Percentiles rank a stretch among this genome's conserved stretches.
phyloP scores from a whole-genome alignment of 2,888 invertebrate genomes.

The Phortica magna region DNA sequence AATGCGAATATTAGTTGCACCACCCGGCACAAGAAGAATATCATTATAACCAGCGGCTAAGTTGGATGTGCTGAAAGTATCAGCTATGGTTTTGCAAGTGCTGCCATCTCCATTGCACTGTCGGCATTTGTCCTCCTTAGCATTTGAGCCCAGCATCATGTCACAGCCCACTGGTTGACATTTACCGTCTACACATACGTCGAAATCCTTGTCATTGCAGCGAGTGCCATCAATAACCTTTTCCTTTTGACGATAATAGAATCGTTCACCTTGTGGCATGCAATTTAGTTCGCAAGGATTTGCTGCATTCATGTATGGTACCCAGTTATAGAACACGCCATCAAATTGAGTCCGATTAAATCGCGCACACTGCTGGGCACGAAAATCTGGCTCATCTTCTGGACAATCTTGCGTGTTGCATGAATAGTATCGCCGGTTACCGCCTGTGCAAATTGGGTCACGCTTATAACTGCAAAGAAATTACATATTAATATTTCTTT shows the following conservation, averaged over 20 bases:
- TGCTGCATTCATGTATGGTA: slow-evolving; percentile 91
- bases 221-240: slow-evolving; percentile 91
- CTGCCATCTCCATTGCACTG: slow-evolving; percentile 95
- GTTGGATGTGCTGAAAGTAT: slow-evolving; percentile 85
- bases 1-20: slow-evolving; percentile 93
- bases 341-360: slow-evolving; percentile 90
- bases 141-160: slow-evolving; percentile 92
- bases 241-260: slow-evolving; percentile 91
- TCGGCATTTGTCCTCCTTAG: slow-evolving; percentile 93
- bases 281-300: slow-evolving; percentile 97
- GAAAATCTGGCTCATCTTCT: slow-evolving; percentile 87
- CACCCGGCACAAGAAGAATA: slow-evolving; percentile 91
- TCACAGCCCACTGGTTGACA: slow-evolving; percentile 97
- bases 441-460: slow-evolving; percentile 84
- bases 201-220: slow-evolving; percentile 88
- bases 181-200: slow-evolving; percentile 96
- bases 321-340: slow-evolving; percentile 90
- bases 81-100: slow-evolving; percentile 88
- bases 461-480: slow-evolving; percentile 81
- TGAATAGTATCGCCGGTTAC: slow-evolving; percentile 90
- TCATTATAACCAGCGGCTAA: slow-evolving; percentile 93
- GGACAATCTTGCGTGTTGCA: slow-evolving; percentile 96
- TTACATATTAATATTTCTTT: neutral
- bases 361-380: slow-evolving; percentile 92
- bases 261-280: slow-evolving; percentile 93